Conservation (phyloP, 2,797 vertebrate species). For the Lutjanus argentimaculatus region DNA sequence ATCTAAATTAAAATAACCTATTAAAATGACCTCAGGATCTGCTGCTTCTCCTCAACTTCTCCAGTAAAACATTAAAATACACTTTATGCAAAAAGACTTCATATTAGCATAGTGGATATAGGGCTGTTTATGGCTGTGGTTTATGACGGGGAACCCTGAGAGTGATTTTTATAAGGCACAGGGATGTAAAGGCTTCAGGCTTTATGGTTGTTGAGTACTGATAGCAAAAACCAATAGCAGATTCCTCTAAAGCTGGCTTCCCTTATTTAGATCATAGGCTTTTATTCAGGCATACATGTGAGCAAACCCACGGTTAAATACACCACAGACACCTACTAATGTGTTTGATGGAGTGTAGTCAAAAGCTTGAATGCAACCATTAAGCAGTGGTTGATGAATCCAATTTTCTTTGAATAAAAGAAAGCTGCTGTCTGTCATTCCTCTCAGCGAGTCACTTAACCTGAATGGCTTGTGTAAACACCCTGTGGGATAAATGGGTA, state of each 20-base stretch:
- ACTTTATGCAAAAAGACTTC: conserved; percentile 43
- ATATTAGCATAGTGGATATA: conserved; percentile 51
- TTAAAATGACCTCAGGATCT: conserved; percentile 53
- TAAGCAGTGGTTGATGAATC: conserved; percentile 77
- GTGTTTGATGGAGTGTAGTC: conserved; percentile 54
- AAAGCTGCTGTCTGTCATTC: conserved; percentile 69
- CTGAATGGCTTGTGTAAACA: conserved; percentile 80
- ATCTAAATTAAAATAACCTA: conserved; percentile 37
- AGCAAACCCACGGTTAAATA: conserved; percentile 53
- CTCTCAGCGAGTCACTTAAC: conserved; percentile 78
- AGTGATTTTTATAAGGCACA: conserved; percentile 57
- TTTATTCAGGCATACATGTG: conserved; percentile 42
- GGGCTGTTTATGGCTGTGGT: conserved; percentile 60
- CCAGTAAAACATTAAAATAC: conserved; percentile 47
- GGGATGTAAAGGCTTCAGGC: conserved; percentile 43
- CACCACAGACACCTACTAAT: conserved; percentile 49
- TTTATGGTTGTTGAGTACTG: conserved; percentile 60
- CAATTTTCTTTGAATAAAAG: conserved; percentile 76
- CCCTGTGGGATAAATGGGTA: conserved; percentile 77
- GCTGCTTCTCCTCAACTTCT: conserved; percentile 11
- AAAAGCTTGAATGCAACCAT: conserved; percentile 66
- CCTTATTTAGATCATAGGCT: conserved; percentile 49
- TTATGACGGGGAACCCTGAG: conserved; percentile 46
- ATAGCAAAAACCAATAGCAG: conserved; percentile 64
- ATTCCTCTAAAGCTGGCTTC: conserved; percentile 32